These are phyloP conservation scores for Clarias batrachus DNA, from an alignment of 2,113 vertebrate species.

Conservation along the genomic window DNA sequence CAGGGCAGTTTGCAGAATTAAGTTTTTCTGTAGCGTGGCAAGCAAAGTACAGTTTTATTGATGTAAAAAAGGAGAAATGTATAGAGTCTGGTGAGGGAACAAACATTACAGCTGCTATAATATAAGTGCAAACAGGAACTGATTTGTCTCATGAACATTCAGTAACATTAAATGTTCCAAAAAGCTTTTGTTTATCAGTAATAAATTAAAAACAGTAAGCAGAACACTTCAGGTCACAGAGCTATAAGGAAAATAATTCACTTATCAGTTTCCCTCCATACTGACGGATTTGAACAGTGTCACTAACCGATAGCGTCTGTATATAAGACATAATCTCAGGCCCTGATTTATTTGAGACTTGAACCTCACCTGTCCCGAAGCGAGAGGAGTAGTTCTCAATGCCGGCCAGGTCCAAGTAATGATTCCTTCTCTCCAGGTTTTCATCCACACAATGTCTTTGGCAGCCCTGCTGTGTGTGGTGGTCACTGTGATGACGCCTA, in stretches of 20 bases:
- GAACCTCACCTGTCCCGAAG: slow-evolving; percentile 84
- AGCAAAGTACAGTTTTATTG: too few species aligned
- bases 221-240: too few species aligned
- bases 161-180: neutral
- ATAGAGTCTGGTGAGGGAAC: too few species aligned
- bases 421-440: slow-evolving; percentile 98
- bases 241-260: too few species aligned
- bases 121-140: neutral
- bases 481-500: slow-evolving; percentile 90
- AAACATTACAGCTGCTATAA: too few species aligned
- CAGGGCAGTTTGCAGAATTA: too few species aligned
- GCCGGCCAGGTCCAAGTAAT: slow-evolving; percentile 97
- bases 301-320: neutral
- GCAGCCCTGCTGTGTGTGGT: slow-evolving; percentile 84
- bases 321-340: neutral
- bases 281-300: too few species aligned
- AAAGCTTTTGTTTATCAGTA: neutral
- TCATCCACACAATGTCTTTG: slow-evolving; percentile 93
- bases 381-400: slow-evolving; percentile 98
- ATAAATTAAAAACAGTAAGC: neutral
- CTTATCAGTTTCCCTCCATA: too few species aligned
- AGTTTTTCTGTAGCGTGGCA: too few species aligned
- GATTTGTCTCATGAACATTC: neutral
- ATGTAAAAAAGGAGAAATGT: too few species aligned
- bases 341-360: neutral